Conservation (phyloP, 92 coral and sea anemone genomes). For the Heteractis magnifica region DNA sequence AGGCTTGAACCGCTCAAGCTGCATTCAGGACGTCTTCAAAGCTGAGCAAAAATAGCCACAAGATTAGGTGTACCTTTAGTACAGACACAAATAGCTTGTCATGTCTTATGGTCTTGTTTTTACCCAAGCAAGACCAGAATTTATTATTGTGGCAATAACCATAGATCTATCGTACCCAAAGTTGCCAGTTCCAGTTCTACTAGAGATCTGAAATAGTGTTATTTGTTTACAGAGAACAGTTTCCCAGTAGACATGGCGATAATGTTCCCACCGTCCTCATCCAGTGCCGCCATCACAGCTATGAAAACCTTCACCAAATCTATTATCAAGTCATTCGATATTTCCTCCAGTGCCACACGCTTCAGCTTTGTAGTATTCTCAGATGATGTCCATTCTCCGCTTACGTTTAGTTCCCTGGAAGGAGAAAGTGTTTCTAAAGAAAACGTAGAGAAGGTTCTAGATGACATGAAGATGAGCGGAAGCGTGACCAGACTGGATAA, state of each 20-base stretch:
- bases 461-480: slow-evolving; percentile 18
- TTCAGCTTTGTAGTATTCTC: slow-evolving; percentile 46
- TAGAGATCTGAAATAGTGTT: not conserved
- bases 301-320: slow-evolving; percentile 35
- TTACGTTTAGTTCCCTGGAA: slow-evolving; percentile 42
- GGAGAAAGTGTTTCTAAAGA: slow-evolving; percentile 28
- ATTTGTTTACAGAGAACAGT: slow-evolving; percentile 19
- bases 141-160: too few species aligned
- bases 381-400: slow-evolving; percentile 27
- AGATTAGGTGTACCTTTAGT: too few species aligned
- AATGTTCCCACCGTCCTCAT: slow-evolving; percentile 37
- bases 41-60: too few species aligned
- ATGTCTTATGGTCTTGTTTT: too few species aligned
- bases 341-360: slow-evolving; percentile 45
- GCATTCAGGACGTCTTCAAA: too few species aligned
- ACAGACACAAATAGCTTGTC: too few species aligned
- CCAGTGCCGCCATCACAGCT: slow-evolving; percentile 15
- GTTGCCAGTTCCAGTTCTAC: too few species aligned
- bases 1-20: too few species aligned
- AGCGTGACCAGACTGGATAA: slow-evolving; percentile 44
- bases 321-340: slow-evolving; percentile 42
- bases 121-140: too few species aligned
- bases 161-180: too few species aligned
- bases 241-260: slow-evolving; percentile 57
- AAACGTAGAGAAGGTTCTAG: slow-evolving; percentile 34